phyloP scores from a whole-genome alignment of 2,888 invertebrate genomes.

The Belgica antarctica region DNA sequence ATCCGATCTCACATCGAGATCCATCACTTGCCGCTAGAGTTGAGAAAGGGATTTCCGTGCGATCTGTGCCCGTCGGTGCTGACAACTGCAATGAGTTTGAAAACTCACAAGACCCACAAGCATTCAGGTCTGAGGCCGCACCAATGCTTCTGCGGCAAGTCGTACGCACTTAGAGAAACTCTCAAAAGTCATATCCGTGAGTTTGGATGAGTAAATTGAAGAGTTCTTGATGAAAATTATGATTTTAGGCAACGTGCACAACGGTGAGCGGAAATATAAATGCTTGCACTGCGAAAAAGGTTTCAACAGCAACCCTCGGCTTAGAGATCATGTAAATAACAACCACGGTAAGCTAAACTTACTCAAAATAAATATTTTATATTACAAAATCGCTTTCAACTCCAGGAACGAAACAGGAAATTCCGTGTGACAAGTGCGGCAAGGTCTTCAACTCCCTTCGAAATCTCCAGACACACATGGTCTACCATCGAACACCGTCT shows the following conservation, averaged over 20 bases:
- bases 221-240: not conserved
- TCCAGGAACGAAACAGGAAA: slow-evolving; percentile 28
- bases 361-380: not conserved
- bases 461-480: slow-evolving; percentile 32
- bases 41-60: slow-evolving; percentile 28
- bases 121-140: not conserved
- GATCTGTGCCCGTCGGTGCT: slow-evolving; percentile 29
- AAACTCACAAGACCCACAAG: slow-evolving; percentile 37
- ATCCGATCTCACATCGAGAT: slow-evolving; percentile 35
- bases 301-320: slow-evolving; percentile 26
- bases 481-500: slow-evolving; percentile 23
- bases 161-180: slow-evolving; percentile 20
- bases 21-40: slow-evolving; percentile 37
- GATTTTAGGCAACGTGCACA: slow-evolving; percentile 23
- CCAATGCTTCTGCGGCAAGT: slow-evolving; percentile 25
- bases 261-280: slow-evolving; percentile 34
- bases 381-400: not conserved
- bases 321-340: slow-evolving; percentile 36
- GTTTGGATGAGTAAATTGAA: not conserved
- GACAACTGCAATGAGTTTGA: slow-evolving; percentile 32
- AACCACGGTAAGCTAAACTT: slow-evolving; percentile 27
- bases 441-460: slow-evolving; percentile 34
- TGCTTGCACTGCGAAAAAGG: slow-evolving; percentile 30
- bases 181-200: slow-evolving; percentile 30
- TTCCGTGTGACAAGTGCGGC: slow-evolving; percentile 25